phyloP scores from a whole-genome alignment of 2,113 vertebrate species.

The Pristiophorus japonicus region DNA sequence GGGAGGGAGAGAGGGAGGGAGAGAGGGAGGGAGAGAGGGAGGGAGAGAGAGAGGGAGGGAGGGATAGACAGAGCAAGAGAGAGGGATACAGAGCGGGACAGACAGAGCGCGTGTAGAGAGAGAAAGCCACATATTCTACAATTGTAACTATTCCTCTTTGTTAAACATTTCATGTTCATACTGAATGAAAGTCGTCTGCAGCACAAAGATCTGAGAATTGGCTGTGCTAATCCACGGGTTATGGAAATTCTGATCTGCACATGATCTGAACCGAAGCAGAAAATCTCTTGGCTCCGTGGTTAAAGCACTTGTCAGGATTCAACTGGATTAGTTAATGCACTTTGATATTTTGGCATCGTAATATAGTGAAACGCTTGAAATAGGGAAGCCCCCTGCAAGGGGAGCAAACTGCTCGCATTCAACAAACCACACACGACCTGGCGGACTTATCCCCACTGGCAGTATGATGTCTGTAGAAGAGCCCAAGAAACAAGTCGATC shows the following conservation, averaged over 20 bases:
- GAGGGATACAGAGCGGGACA: too few relatives aligned
- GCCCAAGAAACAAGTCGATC: not conserved
- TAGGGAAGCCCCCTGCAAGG: not conserved
- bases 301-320: conserved; percentile 19
- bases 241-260: not conserved
- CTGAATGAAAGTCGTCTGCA: not conserved
- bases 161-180: not conserved
- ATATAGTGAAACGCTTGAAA: not conserved
- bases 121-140: not conserved
- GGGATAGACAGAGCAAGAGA: too few relatives aligned
- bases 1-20: too few relatives aligned
- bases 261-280: not conserved
- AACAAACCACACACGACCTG: not conserved
- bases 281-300: not conserved
- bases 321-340: not conserved
- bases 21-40: too few relatives aligned
- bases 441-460: conserved; percentile 4
- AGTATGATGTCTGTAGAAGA: not conserved
- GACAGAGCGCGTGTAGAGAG: not conserved
- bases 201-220: not conserved
- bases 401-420: not conserved
- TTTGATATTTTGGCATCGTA: conserved; percentile 17
- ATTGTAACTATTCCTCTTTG: not conserved
- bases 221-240: not conserved
- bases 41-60: too few relatives aligned